These are phyloP conservation scores for Axinella damicornis DNA, from an alignment of 37 sponge, comb jelly and placozoan species.

Conservation along the genomic window DNA sequence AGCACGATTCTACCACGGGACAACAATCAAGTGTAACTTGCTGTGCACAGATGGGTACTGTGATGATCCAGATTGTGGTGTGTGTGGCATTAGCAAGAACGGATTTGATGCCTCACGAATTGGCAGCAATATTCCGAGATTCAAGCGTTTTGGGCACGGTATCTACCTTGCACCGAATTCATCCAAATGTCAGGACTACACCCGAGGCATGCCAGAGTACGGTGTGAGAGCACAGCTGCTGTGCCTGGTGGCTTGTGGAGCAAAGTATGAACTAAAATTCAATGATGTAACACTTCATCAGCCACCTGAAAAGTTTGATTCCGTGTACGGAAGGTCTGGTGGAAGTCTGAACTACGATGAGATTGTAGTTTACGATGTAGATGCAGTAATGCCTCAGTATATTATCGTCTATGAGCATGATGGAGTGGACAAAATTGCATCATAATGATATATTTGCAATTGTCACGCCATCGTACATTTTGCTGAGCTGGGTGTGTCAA, in stretches of 20 bases:
- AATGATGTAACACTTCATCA: constrained; percentile 27
- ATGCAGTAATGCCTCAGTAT: constrained; percentile 55
- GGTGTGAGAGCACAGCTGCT: constrained; percentile 52
- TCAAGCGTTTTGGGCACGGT: constrained; percentile 75
- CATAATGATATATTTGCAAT: neutral
- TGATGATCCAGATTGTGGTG: constrained; percentile 32
- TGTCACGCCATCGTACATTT: too few relatives aligned
- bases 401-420: constrained; percentile 57
- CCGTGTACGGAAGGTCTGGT: constrained; percentile 54
- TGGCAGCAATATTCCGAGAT: constrained; percentile 57
- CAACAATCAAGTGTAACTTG: constrained; percentile 33
- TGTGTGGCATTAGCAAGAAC: constrained; percentile 47
- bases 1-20: constrained; percentile 43
- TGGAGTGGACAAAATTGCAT: constrained; percentile 72
- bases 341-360: constrained; percentile 70
- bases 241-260: constrained; percentile 60
- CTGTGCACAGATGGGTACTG: neutral
- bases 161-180: constrained; percentile 84
- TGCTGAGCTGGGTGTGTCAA: too few relatives aligned
- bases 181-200: constrained; percentile 89
- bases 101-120: constrained; percentile 41
- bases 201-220: constrained; percentile 49
- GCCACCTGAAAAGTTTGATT: constrained; percentile 50
- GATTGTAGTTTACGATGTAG: constrained; percentile 45
- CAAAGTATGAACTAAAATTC: constrained; percentile 19